Conservation (phyloP, 2,888 invertebrate genomes). For the Opisthograptis luteolata region DNA sequence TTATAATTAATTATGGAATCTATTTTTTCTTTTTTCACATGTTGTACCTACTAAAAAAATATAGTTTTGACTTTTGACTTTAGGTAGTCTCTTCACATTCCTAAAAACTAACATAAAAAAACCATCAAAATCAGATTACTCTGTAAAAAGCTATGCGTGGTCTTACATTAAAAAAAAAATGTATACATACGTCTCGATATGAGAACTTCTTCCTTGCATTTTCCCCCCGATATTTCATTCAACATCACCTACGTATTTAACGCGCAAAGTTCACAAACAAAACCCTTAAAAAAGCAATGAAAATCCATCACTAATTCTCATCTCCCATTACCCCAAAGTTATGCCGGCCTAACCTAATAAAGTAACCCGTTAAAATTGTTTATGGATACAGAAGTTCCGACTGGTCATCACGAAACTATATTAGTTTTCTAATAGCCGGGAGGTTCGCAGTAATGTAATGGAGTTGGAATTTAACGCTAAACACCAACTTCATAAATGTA, state of each 20-base stretch:
- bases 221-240: not conserved
- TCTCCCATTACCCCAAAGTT: conserved; percentile 20
- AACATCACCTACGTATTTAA: not conserved
- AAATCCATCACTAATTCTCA: conserved; percentile 20
- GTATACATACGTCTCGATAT: too few species aligned
- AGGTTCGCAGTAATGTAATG: conserved; percentile 45
- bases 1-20: too few species aligned
- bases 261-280: conserved; percentile 3
- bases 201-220: too few species aligned
- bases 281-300: conserved; percentile 9
- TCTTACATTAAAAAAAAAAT: too few species aligned
- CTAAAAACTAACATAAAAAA: too few species aligned
- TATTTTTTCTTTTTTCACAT: too few species aligned
- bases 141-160: too few species aligned
- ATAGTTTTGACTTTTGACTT: too few species aligned
- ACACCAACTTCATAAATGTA: conserved; percentile 48
- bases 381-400: conserved; percentile 19
- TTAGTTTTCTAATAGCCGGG: conserved; percentile 45
- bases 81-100: too few species aligned
- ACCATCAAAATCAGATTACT: too few species aligned
- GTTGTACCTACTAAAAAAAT: too few species aligned
- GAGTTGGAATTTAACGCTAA: conserved; percentile 53
- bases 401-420: conserved; percentile 44
- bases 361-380: conserved; percentile 25
- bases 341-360: conserved; percentile 23